phyloP scores from a whole-genome alignment of 2,113 vertebrate genomes.

The Chrysemys picta region DNA sequence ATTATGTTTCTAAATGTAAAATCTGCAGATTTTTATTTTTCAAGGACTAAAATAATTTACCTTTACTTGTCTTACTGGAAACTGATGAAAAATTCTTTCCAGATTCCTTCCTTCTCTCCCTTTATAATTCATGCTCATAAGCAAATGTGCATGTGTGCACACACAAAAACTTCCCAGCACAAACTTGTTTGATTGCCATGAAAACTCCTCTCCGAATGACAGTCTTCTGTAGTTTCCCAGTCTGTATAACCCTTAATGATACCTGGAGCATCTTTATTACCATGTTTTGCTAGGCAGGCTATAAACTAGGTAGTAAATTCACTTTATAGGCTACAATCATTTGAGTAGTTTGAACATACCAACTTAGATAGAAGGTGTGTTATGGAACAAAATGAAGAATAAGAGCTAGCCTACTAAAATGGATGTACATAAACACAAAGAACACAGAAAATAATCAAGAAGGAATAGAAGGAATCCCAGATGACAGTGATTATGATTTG shows the following conservation, averaged over 20 bases:
- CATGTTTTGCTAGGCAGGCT: neutral
- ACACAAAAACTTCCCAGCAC: neutral
- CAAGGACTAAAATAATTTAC: neutral
- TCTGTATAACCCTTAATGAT: neutral
- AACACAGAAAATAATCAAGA: neutral
- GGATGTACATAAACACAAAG: neutral
- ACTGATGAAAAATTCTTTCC: neutral
- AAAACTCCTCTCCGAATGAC: neutral
- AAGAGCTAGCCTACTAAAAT: neutral
- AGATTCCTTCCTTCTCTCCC: neutral
- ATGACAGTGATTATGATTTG: neutral
- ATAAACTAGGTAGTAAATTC: neutral
- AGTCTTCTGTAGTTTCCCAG: neutral
- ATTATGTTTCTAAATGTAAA: neutral
- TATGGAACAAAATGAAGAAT: neutral
- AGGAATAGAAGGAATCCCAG: neutral
- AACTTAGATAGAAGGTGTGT: neutral
- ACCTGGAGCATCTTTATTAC: neutral
- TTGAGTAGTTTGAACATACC: neutral
- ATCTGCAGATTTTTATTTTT: constrained; percentile 3
- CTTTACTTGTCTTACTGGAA: neutral
- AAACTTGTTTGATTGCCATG: neutral
- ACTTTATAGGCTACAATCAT: neutral
- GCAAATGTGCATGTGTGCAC: neutral
- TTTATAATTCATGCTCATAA: neutral